Conservation (phyloP, 1,140 invertebrate species). For the Drosophila triauraria region DNA sequence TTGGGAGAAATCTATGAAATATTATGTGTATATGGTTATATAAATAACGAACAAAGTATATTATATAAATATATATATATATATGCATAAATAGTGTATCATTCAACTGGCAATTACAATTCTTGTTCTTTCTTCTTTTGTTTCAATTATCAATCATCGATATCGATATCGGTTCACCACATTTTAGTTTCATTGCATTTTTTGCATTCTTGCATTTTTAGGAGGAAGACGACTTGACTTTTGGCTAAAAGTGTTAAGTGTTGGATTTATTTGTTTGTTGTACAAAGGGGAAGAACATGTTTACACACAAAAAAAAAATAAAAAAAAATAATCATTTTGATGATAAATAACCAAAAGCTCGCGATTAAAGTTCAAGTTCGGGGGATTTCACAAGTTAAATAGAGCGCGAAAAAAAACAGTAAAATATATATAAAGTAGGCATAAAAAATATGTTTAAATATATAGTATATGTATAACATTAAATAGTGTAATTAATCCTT, state of each 20-base stretch:
- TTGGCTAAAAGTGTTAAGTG: slow-evolving; percentile 14
- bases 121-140: slow-evolving; percentile 30
- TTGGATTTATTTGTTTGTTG: slow-evolving; percentile 46
- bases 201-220: slow-evolving; percentile 15
- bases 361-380: slow-evolving; percentile 30
- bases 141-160: slow-evolving; percentile 23
- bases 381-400: slow-evolving; percentile 29
- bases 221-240: slow-evolving; percentile 56
- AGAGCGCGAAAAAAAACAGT: slow-evolving; percentile 35
- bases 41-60: slow-evolving; percentile 54
- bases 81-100: slow-evolving; percentile 43
- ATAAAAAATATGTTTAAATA: slow-evolving; percentile 17
- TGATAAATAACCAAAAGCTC: slow-evolving; percentile 51
- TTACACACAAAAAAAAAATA: slow-evolving; percentile 10
- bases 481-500: slow-evolving; percentile 29
- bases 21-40: slow-evolving; percentile 46
- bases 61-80: slow-evolving; percentile 12
- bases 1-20: slow-evolving; percentile 52
- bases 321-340: slow-evolving; percentile 19
- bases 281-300: slow-evolving; percentile 68
- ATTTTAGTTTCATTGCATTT: slow-evolving; percentile 14
- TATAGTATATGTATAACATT: slow-evolving; percentile 14
- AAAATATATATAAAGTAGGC: slow-evolving; percentile 22
- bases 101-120: slow-evolving; percentile 69
- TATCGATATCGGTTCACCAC: slow-evolving; percentile 24